Conservation (phyloP, 2,888 invertebrate genomes). For the Fragum whitleyi region DNA sequence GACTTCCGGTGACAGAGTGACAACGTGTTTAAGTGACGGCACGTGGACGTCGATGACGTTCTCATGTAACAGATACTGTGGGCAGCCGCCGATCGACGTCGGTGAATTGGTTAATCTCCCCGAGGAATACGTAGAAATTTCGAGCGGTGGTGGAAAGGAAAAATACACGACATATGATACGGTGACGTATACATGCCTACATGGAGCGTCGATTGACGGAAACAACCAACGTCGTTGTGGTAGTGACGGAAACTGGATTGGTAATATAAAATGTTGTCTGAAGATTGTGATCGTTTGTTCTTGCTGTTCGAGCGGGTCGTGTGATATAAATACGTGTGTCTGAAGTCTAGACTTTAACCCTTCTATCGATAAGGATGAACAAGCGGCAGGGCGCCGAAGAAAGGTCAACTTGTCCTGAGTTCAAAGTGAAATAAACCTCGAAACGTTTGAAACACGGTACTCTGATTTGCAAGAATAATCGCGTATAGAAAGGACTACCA, state of each 20-base stretch:
- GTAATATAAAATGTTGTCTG: neutral
- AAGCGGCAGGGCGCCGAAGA: too few relatives aligned
- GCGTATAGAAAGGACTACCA: too few relatives aligned
- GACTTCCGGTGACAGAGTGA: neutral
- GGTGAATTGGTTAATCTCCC: neutral
- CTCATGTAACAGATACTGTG: constrained; percentile 8
- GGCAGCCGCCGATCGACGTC: constrained; percentile 1
- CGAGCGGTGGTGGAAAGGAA: neutral
- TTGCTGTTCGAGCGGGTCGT: neutral
- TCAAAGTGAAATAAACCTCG: too few relatives aligned
- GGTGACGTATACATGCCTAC: neutral
- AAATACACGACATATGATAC: neutral
- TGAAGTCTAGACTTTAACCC: neutral
- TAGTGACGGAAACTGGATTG: neutral
- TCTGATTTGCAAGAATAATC: too few relatives aligned
- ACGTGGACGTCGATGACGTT: constrained; percentile 10
- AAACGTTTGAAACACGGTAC: too few relatives aligned
- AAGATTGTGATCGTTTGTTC: neutral
- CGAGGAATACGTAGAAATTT: neutral
- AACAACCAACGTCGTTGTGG: neutral
- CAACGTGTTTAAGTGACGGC: constrained; percentile 2
- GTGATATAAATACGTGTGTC: neutral
- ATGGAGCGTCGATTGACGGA: neutral
- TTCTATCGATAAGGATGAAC: too few relatives aligned
- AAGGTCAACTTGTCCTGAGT: too few relatives aligned